These are phyloP conservation scores for Madoqua kirkii DNA, from an alignment of 2,113 vertebrate species.

Conservation along the genomic window DNA sequence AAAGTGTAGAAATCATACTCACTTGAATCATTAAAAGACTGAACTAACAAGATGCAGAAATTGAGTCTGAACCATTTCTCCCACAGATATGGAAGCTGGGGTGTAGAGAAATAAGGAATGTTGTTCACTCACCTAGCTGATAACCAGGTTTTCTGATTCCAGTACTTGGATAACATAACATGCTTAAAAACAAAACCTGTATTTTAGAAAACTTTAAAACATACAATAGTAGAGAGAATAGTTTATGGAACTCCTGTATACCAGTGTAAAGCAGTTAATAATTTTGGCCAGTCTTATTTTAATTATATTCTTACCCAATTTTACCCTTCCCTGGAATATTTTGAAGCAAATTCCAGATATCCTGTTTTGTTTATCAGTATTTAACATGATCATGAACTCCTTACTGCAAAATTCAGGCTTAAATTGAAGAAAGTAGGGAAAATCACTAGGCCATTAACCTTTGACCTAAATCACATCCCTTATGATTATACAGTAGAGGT, in stretches of 20 bases:
- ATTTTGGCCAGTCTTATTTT: background rate
- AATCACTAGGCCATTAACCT: background rate
- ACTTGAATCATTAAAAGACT: background rate
- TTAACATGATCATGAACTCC: background rate
- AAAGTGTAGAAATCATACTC: background rate
- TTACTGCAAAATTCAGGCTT: background rate
- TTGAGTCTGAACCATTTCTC: background rate
- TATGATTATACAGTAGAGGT: background rate
- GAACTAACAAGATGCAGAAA: background rate
- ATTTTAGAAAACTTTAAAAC: conserved; percentile 5
- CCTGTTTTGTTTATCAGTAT: background rate
- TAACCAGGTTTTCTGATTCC: background rate
- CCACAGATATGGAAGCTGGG: background rate
- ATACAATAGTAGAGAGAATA: background rate
- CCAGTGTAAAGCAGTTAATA: background rate
- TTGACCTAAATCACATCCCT: background rate
- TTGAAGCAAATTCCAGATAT: background rate
- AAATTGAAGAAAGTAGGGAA: background rate
- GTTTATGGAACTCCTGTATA: background rate
- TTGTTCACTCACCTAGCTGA: background rate
- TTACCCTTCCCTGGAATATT: background rate
- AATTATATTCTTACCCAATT: background rate
- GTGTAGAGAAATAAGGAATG: background rate
- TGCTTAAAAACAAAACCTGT: background rate
- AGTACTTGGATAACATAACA: background rate